phyloP scores from a whole-genome alignment of 2,888 invertebrate species.

The Colletes collaris region DNA sequence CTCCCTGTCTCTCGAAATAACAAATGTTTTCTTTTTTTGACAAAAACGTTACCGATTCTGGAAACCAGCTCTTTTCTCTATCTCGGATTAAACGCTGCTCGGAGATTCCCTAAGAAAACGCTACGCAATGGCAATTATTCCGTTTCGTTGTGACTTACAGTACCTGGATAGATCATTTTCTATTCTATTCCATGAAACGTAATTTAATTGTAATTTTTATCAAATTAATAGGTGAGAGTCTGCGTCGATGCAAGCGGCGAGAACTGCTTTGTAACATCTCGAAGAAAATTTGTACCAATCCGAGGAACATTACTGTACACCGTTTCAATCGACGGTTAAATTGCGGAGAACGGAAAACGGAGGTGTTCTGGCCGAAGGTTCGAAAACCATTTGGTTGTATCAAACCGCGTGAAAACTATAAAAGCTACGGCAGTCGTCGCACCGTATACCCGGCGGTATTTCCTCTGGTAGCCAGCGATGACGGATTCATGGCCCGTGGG shows the following conservation, averaged over 20 bases:
- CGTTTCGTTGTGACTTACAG: no score
- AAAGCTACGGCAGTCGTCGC: constrained; percentile 68
- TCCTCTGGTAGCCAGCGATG: constrained; percentile 73
- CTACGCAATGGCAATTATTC: no score
- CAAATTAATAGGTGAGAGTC: no score
- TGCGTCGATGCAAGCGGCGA: no score
- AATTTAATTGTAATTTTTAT: no score
- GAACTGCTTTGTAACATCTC: no score
- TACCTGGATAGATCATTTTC: no score
- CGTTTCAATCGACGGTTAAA: background rate
- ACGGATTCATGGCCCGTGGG: constrained; percentile 79
- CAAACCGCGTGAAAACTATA: constrained; percentile 71
- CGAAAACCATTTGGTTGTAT: constrained; percentile 41
- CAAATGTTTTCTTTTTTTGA: constrained; percentile 32
- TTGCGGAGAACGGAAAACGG: background rate
- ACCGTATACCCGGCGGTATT: constrained; percentile 57
- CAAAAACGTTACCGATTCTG: constrained; percentile 6
- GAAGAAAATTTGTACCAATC: no score
- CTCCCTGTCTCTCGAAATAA: constrained; percentile 46
- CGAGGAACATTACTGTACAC: background rate
- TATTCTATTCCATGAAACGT: no score
- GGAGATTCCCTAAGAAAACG: no score
- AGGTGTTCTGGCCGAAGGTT: constrained; percentile 28
- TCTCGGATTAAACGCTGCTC: background rate
- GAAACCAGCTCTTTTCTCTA: background rate